Percentiles rank a stretch among this genome's conserved stretches.
Conservation (phyloP, 2,888 invertebrate species). For the Drosophila subsilvestris region DNA sequence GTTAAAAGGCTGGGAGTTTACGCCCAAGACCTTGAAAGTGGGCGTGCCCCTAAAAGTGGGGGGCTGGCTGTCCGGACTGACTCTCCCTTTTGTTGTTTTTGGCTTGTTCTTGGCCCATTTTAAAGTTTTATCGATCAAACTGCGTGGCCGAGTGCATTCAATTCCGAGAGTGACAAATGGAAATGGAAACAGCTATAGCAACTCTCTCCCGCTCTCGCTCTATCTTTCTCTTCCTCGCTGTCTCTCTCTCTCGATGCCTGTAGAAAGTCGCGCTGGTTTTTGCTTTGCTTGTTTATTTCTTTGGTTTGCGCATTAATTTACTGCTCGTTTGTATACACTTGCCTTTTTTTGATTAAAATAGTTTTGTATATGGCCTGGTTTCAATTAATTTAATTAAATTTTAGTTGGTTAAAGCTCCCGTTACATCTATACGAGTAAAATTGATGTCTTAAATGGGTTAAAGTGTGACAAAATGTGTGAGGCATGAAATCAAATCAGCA, state of each 20-base stretch:
- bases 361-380: slow-evolving; percentile 51
- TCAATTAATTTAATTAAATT: slow-evolving; percentile 26
- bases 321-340: slow-evolving; percentile 7
- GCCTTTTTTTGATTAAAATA: slow-evolving; percentile 47
- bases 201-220: slow-evolving; percentile 5
- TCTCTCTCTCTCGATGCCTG: neutral
- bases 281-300: slow-evolving; percentile 6
- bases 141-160: slow-evolving; percentile 44
- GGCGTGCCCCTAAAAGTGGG: neutral
- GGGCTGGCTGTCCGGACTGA: no score
- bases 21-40: slow-evolving; percentile 15
- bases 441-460: neutral
- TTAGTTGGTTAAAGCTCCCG: slow-evolving; percentile 2
- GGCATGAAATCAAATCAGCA: slow-evolving; percentile 27
- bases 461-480: slow-evolving; percentile 3
- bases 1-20: neutral
- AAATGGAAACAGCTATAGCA: slow-evolving; percentile 36
- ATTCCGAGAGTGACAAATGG: slow-evolving; percentile 32
- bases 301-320: slow-evolving; percentile 11
- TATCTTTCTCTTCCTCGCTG: neutral
- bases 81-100: neutral
- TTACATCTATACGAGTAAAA: slow-evolving; percentile 7
- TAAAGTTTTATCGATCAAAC: slow-evolving; percentile 73
- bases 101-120: slow-evolving; percentile 56
- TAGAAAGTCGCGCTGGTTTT: slow-evolving; percentile 43